Base-by-base conservation (phyloP, 2,797 vertebrate species). In the Argya squamiceps region DNA sequence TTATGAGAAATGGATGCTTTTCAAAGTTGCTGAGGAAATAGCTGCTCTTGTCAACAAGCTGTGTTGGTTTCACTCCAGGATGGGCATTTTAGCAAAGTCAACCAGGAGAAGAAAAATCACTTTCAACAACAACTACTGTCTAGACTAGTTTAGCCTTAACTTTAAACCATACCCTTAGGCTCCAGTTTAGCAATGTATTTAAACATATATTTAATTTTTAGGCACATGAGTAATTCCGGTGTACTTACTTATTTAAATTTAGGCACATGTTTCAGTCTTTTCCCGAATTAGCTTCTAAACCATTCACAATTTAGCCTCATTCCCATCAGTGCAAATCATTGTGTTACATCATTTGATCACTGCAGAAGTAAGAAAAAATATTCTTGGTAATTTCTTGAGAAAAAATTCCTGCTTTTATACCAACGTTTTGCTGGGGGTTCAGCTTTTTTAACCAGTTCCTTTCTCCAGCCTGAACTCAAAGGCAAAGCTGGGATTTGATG, bases 131-230 rank as follows among this genome's bases (percentile, higher is more conserved):
- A 64, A 58, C 50, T 68, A 58, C 49, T 62, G 80, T 73, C 86
- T 82, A 89, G 63, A 82, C 82, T 62, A 87, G 77, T 63, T 84
- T 27, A 94, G 71, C 36, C 63, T 89, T 68, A 62, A 70, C 70
- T 86, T 88, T 70, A 88, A 94, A 92, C 67, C 21, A 65, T 63
- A 60, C 37, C 78, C 84, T 83, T 83, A 89, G 79, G 78, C 84
- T 92, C 37, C 78, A 64, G 68, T 64, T 88, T 39, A 88, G 73
- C 69, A 43, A 58, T 15, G 32, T 41, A 74, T 74, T 91, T 83
- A 74, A 91, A 67, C 68, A 70, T 21, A 24, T 30, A 79, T 69
- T 78, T 90, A 79, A 84, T 59, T 88, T 89, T 76, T 82, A 84
- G 88, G 68, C 34, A 27, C 46, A 71, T n/a, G 55, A 70, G 77